phyloP scores from a whole-genome alignment of 1,140 invertebrate species.

The Temnothorax curvispinosus region DNA sequence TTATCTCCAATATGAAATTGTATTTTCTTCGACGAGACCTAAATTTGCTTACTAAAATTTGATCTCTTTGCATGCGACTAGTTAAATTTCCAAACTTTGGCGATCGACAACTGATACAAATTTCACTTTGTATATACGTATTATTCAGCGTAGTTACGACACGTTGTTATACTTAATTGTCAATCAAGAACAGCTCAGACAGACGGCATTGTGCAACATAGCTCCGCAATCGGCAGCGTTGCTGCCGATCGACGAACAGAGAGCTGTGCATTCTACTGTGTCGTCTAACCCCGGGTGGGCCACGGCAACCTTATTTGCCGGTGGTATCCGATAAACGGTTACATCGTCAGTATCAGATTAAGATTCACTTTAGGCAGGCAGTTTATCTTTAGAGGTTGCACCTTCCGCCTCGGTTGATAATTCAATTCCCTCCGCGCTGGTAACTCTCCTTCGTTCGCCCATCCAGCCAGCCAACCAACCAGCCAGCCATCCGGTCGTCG shows the following conservation, averaged over 20 bases:
- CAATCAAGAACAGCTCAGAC: not conserved
- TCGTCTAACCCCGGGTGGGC: conserved; percentile 34
- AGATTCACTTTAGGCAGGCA: conserved; percentile 77
- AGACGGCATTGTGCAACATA: not conserved
- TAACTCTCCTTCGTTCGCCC: conserved; percentile 76
- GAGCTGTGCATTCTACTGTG: conserved; percentile 5
- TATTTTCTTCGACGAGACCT: not conserved
- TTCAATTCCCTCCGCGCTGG: conserved; percentile 84
- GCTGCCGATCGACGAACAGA: conserved; percentile 18
- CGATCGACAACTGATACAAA: conserved; percentile 24
- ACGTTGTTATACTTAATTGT: conserved; percentile 3
- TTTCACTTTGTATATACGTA: not conserved
- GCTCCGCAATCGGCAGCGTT: conserved; percentile 12
- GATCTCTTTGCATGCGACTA: not conserved
- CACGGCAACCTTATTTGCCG: conserved; percentile 48
- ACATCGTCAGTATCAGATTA: conserved; percentile 78
- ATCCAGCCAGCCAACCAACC: conserved; percentile 66
- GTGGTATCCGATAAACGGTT: conserved; percentile 70
- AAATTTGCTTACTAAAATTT: not conserved
- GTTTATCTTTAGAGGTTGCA: conserved; percentile 80
- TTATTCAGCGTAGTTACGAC: not conserved
- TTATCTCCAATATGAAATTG: not conserved
- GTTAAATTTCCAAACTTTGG: not conserved
- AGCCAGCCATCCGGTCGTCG: conserved; percentile 57
- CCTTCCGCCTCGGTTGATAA: conserved; percentile 85